Evolutionary conservation across 1,140 invertebrate species (phyloP), one percentile per base, ranked within the genome.

Genomic region (Hydropsyche tenuis): DNA sequence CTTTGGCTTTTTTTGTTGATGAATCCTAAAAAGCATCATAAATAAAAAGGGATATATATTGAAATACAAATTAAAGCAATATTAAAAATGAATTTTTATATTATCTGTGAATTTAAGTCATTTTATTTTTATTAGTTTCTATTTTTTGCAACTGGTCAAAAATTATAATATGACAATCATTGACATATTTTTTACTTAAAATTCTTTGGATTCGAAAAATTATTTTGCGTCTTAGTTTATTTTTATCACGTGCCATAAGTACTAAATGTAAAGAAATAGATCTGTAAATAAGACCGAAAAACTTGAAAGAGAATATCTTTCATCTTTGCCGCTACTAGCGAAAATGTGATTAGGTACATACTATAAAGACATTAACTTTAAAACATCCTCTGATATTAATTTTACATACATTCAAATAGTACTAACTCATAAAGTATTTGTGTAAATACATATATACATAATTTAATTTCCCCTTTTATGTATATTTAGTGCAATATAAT

Each of bases 211-310:
- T 60, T 20, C 25, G 45, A 48, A 60, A 9, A 11, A 60, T 60
- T 60, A 18, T 18, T 16, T 18, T 53, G 22, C 12, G 9, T 37
- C 9, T 22, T 23, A 60, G 22, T 25, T 2, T 22, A 25, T 25
- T 25, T 53, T 60, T 60, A 25, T 25, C 30, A 37, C 30, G 56
- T 60, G 56, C 56, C 56, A 60, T 60, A 60, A 60, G 48, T 18
- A 60, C 23, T 25, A 11, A n/a, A 23, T 14, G 25, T 18, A 12
- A 22, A 60, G 25, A 60, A 60, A 60, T 53, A 53, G 1, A 18
- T 18, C 20, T 53, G 48, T 53, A 53, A 53, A 53, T 53, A 53
- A 53, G 18, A 53, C 18, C 48, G 20, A 53, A 53, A n/a, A 53
- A 1, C 48, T 16, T 53, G 48, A 18, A 53, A 53, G n/a, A n/a